Evolutionary conservation across 2,113 vertebrate genomes (phyloP).

Genomic region (Marmota flaviventris): DNA sequence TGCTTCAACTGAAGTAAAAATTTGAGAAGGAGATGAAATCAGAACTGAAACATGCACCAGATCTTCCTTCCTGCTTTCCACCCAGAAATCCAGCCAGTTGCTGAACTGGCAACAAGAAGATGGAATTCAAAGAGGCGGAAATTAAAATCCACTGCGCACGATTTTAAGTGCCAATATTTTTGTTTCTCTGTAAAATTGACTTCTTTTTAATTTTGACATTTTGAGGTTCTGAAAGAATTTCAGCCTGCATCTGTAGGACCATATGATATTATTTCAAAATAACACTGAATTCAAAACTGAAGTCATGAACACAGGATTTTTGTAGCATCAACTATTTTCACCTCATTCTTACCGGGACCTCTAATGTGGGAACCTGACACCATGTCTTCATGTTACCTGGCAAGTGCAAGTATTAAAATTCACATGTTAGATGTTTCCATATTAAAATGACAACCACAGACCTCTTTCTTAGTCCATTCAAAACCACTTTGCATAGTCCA

Average conservation of each 20-base stretch:
- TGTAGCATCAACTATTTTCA: neutral
- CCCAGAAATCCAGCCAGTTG: conserved; percentile 6
- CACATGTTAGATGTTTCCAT: conserved; percentile 25
- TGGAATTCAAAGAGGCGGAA: neutral
- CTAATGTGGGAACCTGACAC: neutral
- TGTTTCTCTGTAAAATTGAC: neutral
- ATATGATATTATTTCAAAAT: neutral
- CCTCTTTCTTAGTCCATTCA: conserved; percentile 55
- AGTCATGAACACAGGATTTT: neutral
- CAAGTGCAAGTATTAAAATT: conserved; percentile 35
- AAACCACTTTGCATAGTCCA: conserved; percentile 72
- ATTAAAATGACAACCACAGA: conserved; percentile 33
- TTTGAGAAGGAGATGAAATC: neutral
- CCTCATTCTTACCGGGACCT: neutral
- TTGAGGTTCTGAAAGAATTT: conserved; percentile 40
- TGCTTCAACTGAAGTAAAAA: neutral
- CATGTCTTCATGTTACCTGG: neutral
- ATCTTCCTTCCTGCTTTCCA: neutral
- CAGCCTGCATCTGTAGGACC: neutral
- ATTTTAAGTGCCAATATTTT: neutral
- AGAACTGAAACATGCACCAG: neutral
- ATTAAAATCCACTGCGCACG: neutral
- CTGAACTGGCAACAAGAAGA: neutral
- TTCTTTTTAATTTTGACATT: conserved; percentile 22
- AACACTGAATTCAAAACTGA: neutral